A percentile compares a stretch with the other conserved stretches of the same genome.
phyloP scores from a whole-genome alignment of 2,888 invertebrate species.

The Caenorhabditis angaria region DNA sequence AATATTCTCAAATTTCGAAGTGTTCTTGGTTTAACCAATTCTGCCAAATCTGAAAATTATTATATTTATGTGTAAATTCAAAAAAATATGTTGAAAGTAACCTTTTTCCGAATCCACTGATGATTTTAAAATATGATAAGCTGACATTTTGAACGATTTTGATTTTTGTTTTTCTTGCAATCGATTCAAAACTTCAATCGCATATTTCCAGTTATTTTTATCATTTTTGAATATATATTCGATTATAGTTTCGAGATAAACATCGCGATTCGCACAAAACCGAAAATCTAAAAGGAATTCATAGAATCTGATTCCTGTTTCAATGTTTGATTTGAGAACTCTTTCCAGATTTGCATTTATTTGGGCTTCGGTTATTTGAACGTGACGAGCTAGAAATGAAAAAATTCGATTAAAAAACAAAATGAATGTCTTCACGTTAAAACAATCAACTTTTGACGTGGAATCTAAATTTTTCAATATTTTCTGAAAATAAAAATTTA shows the following conservation, averaged over 20 bases:
- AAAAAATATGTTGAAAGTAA: neutral
- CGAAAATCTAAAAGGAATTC: constrained; percentile 30
- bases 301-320: constrained; percentile 19
- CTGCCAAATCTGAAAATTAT: constrained; percentile 6
- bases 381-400: constrained; percentile 26
- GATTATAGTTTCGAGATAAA: constrained; percentile 21
- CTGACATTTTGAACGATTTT: constrained; percentile 24
- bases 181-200: constrained; percentile 1
- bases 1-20: constrained; percentile 8
- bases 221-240: constrained; percentile 1
- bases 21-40: constrained; percentile 6
- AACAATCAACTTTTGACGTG: neutral
- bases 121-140: constrained; percentile 23
- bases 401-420: too few relatives aligned
- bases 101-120: constrained; percentile 23
- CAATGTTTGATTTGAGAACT: constrained; percentile 16
- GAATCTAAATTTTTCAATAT: neutral
- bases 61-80: constrained; percentile 10
- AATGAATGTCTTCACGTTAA: too few relatives aligned
- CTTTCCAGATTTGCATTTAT: constrained; percentile 26
- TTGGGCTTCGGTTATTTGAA: constrained; percentile 36
- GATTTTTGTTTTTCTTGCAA: constrained; percentile 19
- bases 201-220: constrained; percentile 24
- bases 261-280: constrained; percentile 37
- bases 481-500: constrained; percentile 2